phyloP scores from a whole-genome alignment of 2,888 invertebrate species.

The Cabera pusaria region DNA sequence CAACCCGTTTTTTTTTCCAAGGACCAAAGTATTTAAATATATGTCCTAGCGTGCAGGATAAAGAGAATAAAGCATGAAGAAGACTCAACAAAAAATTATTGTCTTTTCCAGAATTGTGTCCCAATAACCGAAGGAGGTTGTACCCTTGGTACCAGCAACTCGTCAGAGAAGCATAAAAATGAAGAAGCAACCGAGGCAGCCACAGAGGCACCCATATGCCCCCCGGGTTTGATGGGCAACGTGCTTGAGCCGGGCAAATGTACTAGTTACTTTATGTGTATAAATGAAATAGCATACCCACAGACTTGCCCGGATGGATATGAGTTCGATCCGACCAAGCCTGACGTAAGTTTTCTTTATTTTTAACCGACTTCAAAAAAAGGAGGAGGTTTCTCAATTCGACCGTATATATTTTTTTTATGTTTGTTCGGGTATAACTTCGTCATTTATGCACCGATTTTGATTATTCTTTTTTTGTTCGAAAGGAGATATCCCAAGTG shows the following conservation, averaged over 20 bases:
- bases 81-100: no score
- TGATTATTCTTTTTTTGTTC: no score
- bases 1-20: no score
- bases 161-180: neutral
- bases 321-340: conserved; percentile 35
- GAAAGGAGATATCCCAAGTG: no score
- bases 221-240: conserved; percentile 36
- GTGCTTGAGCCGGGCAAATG: conserved; percentile 43
- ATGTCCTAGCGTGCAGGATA: no score
- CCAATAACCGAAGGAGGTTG: conserved; percentile 31
- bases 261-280: conserved; percentile 43
- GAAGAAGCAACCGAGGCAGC: neutral
- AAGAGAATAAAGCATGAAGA: no score
- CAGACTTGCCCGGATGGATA: conserved; percentile 37
- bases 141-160: conserved; percentile 9
- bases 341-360: conserved; percentile 33
- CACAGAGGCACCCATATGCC: conserved; percentile 31
- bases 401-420: no score
- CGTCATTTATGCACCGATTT: no score
- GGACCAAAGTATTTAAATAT: no score
- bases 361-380: no score
- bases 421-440: no score
- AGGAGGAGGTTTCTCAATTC: no score
- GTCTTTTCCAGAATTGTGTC: conserved; percentile 25
- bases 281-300: conserved; percentile 33